phyloP scores from a whole-genome alignment of 2,888 invertebrate genomes.

The Temnothorax ravouxi region DNA sequence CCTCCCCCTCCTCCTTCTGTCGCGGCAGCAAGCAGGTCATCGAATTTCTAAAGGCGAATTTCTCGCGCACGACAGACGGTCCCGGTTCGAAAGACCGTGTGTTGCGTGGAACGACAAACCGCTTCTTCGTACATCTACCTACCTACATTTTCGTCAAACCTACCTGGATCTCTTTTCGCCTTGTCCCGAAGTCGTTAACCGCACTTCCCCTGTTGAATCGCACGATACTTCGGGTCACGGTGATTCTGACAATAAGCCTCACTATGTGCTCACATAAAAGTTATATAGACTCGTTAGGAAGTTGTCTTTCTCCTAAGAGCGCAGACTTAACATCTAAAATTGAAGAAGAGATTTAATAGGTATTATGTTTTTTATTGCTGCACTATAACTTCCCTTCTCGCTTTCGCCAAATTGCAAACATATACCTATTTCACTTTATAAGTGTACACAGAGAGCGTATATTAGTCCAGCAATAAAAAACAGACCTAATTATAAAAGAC shows the following conservation, averaged over 20 bases:
- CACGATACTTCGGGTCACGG: constrained; percentile 4
- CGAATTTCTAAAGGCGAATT: constrained; percentile 56
- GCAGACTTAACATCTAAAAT: background rate
- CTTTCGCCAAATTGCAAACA: too few species aligned
- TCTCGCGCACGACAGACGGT: constrained; percentile 29
- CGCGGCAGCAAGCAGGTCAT: constrained; percentile 53
- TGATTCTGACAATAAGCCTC: background rate
- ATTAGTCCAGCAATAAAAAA: too few species aligned
- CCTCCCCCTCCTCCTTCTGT: constrained; percentile 27
- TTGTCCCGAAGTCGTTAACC: constrained; percentile 22
- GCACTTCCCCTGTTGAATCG: background rate
- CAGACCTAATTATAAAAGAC: background rate
- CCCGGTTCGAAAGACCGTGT: constrained; percentile 27
- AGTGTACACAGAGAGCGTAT: too few species aligned
- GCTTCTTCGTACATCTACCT: background rate
- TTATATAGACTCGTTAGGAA: background rate
- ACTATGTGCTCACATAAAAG: too few species aligned
- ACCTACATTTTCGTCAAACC: background rate
- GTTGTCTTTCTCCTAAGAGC: background rate
- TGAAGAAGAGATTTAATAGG: background rate
- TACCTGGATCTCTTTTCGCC: constrained; percentile 2
- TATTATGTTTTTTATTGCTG: too few species aligned
- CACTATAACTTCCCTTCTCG: too few species aligned
- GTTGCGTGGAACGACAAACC: constrained; percentile 13
- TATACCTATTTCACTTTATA: too few species aligned